A percentile compares a stretch with the other conserved stretches of the same genome.
Evolutionary conservation across 2,888 invertebrate species (phyloP).

Genomic region (Acanthosepion lycidas): DNA sequence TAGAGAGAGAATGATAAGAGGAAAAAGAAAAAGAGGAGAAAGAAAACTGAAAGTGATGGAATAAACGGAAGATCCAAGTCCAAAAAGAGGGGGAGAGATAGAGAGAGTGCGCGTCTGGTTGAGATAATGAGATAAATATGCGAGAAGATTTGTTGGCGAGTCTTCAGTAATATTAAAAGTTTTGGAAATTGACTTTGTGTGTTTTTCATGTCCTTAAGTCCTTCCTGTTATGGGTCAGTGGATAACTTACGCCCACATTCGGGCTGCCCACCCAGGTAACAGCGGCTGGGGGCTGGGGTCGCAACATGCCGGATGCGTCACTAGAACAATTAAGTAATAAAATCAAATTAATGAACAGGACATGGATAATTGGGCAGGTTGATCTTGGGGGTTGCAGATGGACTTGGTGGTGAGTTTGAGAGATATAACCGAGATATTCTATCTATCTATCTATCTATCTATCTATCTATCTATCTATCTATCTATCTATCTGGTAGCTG

Average conservation of each 20-base stretch:
- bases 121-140: not conserved
- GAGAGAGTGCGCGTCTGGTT: not conserved
- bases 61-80: too few species aligned
- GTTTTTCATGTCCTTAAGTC: not conserved
- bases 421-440: not conserved
- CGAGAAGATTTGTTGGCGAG: not conserved
- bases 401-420: too few species aligned
- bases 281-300: not conserved
- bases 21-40: not conserved
- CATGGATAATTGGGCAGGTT: not conserved
- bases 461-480: not conserved
- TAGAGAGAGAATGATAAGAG: not conserved
- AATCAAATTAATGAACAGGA: constrained; percentile 11
- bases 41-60: too few species aligned
- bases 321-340: not conserved
- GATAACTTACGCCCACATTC: not conserved
- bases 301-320: not conserved
- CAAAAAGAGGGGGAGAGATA: not conserved
- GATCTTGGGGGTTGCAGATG: not conserved
- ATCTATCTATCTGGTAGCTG: too few species aligned
- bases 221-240: not conserved
- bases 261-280: not conserved
- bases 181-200: not conserved
- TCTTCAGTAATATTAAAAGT: not conserved
- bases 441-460: not conserved